Evolutionary conservation across 2,888 invertebrate species (phyloP), one percentile per base, ranked within the genome.

Genomic region (Idaea aversata): DNA sequence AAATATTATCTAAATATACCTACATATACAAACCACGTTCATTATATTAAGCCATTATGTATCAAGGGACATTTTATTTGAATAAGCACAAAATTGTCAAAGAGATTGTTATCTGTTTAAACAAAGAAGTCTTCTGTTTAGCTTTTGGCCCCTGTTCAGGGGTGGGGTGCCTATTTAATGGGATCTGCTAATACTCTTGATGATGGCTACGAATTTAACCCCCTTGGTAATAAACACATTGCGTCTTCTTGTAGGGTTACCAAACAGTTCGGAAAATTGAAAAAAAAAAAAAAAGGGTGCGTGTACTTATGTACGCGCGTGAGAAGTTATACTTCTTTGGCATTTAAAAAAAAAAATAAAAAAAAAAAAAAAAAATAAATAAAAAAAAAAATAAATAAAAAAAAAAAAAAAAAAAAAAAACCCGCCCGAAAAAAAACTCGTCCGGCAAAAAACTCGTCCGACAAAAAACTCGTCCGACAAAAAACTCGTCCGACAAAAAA

Each of bases 1-100:
- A 61, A 34, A 61, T 15, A 65, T 70, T 71, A 73, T 71, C 73
- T 71, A 74, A 73, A 67, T 74, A 72, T 63, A 59, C 65, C 63
- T 65, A 77, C 73, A 74, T 74, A 77, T 78, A 79, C 81, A 79
- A 81, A 47, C 66, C 65, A 65, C 65, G 47, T 47, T 73, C 70
- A 72, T 71, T 68, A 74, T 83, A 88, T 88, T 86, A 88, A 86
- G 84, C 84, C 83, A 87, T 90, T 88, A 90, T 87, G 84, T 88
- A 85, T 81, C 84, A 84, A 78, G 91, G 91, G 90, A 85, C 83
- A 81, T 80, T 82, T 84, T 91, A 91, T 92, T 92, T 93, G 91
- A 91, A 92, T 93, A 89, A 91, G 88, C 91, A 85, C 87, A 92
- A 91, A 73, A 92, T 92, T 93, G 91, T 93, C 92, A 93, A 93